A percentile compares a stretch with the other conserved stretches of the same genome.
Conservation (phyloP, 2,888 invertebrate species). For the Drosophila planitibia region DNA sequence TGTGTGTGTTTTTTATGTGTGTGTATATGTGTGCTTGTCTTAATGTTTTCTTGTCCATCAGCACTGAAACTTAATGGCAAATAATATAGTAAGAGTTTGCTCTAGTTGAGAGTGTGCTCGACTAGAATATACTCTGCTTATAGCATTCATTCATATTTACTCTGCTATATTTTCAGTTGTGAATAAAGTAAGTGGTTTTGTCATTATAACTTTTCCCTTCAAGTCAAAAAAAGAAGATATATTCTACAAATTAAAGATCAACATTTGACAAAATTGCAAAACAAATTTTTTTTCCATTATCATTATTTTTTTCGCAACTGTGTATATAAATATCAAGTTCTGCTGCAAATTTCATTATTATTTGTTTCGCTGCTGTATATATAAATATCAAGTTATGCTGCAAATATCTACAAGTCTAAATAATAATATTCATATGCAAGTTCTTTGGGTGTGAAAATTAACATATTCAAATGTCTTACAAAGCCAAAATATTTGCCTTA, state of each 20-base stretch:
- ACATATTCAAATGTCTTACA: background rate
- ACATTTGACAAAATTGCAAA: background rate
- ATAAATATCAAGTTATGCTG: background rate
- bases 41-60: constrained; percentile 43
- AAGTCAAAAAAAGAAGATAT: no score
- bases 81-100: constrained; percentile 19
- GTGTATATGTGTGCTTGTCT: constrained; percentile 9
- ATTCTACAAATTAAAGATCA: background rate
- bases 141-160: background rate
- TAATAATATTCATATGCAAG: background rate
- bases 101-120: background rate
- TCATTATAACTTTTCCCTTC: no score
- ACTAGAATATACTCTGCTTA: background rate
- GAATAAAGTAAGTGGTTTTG: background rate
- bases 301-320: background rate
- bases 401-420: background rate
- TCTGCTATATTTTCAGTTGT: background rate
- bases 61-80: constrained; percentile 37
- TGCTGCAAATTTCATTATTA: no score
- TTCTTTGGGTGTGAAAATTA: background rate
- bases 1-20: constrained; percentile 16
- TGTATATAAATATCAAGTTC: background rate
- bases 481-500: background rate
- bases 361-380: background rate
- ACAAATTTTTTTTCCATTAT: background rate